These are phyloP conservation scores for Corythornis cristatus DNA, from an alignment of 2,113 vertebrate genomes.

Conservation along the genomic window DNA sequence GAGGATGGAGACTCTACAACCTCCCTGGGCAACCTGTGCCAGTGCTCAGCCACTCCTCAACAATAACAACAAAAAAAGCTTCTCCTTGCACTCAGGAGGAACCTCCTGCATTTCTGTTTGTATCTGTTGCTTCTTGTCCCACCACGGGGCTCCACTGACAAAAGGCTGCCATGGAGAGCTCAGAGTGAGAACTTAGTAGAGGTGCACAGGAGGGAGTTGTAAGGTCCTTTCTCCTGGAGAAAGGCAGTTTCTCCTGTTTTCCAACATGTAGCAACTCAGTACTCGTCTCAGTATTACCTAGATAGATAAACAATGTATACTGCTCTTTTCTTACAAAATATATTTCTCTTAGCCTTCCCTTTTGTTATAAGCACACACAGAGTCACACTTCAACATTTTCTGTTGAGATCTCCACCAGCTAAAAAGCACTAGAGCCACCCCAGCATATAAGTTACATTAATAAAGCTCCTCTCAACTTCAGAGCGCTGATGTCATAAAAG, in stretches of 20 bases:
- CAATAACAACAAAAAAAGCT: no score
- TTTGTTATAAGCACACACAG: background rate
- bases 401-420: background rate
- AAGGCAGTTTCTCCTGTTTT: background rate
- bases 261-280: background rate
- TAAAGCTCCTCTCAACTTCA: background rate
- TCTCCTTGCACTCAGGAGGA: background rate
- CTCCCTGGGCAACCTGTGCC: background rate
- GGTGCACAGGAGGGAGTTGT: background rate
- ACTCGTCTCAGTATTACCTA: background rate
- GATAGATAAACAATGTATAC: background rate
- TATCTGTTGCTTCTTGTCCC: accelerated
- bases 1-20: background rate
- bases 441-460: background rate
- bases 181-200: background rate
- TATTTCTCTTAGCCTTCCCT: background rate
- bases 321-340: background rate
- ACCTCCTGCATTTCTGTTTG: background rate
- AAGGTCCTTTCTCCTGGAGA: background rate
- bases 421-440: background rate
- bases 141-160: background rate
- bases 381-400: background rate
- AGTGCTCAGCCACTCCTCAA: background rate
- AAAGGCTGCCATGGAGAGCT: background rate
- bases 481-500: background rate